Percentiles rank a stretch among this genome's conserved stretches.
phyloP scores from a whole-genome alignment of 2,888 invertebrate species.

The Cephus sareptanus region DNA sequence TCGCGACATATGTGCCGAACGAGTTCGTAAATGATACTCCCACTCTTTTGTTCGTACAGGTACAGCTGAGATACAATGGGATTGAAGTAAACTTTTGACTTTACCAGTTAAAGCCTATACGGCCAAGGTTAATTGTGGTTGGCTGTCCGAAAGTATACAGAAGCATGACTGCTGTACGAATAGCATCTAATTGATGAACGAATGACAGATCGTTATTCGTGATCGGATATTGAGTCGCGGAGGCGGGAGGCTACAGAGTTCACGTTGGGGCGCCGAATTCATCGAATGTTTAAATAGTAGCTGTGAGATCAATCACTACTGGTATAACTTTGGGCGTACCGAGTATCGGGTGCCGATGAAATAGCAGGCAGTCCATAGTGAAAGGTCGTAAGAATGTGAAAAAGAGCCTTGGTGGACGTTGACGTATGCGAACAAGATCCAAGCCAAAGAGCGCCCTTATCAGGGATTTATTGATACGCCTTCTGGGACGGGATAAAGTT shows the following conservation, averaged over 20 bases:
- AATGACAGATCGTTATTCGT: neutral
- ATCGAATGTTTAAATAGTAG: neutral
- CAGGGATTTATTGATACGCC: conserved; percentile 19
- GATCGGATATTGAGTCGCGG: neutral
- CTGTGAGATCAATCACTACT: neutral
- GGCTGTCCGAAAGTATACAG: neutral
- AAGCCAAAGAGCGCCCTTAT: conserved; percentile 11
- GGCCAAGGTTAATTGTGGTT: neutral
- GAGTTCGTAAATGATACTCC: conserved; percentile 7
- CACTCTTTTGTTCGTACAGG: neutral
- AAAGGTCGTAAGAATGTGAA: conserved; percentile 8
- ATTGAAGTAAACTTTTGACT: neutral
- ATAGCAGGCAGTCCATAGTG: neutral
- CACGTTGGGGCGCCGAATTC: neutral
- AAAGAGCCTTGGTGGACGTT: conserved; percentile 17
- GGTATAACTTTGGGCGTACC: neutral
- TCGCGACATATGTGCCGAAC: conserved; percentile 5
- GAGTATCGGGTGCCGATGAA: neutral
- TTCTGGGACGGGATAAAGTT: conserved; percentile 5
- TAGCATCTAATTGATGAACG: neutral
- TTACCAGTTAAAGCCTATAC: neutral
- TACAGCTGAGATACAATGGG: neutral
- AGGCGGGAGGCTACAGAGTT: neutral
- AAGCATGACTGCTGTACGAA: neutral
- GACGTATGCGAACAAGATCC: conserved; percentile 24